A percentile compares a stretch with the other conserved stretches of the same genome.
Evolutionary conservation across 2,888 invertebrate genomes (phyloP).

Genomic region (Axea sp.): DNA sequence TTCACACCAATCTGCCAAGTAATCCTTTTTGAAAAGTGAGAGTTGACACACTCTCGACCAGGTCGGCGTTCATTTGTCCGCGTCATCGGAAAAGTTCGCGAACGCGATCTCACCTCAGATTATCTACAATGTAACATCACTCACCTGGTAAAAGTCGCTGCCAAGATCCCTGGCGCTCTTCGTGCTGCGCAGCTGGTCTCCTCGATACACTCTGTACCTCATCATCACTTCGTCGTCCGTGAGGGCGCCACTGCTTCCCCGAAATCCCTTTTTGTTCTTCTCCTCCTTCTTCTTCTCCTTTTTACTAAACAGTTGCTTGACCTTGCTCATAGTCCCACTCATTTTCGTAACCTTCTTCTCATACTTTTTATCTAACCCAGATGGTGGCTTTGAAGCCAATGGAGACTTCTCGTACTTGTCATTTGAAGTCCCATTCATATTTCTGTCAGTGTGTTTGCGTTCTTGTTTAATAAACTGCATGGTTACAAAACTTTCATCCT

Average conservation of each 20-base stretch:
- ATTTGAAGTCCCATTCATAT: slow-evolving; percentile 74
- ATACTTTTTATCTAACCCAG: slow-evolving; percentile 75
- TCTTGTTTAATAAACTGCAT: slow-evolving; percentile 87
- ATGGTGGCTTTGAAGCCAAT: slow-evolving; percentile 74
- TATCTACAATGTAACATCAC: slow-evolving; percentile 42
- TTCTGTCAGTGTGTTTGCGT: slow-evolving; percentile 86
- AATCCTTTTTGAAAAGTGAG: slow-evolving; percentile 48
- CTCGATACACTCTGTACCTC: slow-evolving; percentile 76
- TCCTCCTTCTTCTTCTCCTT: slow-evolving; percentile 85
- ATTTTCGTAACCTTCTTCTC: slow-evolving; percentile 76
- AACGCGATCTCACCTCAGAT: slow-evolving; percentile 13
- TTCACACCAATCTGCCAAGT: slow-evolving; percentile 19
- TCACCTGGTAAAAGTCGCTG: slow-evolving; percentile 76
- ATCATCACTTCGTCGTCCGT: slow-evolving; percentile 77
- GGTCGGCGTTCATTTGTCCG: slow-evolving; percentile 27
- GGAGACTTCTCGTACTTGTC: slow-evolving; percentile 68
- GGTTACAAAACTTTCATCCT: slow-evolving; percentile 86
- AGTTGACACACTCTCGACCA: slow-evolving; percentile 32
- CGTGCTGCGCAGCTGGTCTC: slow-evolving; percentile 75
- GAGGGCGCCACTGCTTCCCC: slow-evolving; percentile 72
- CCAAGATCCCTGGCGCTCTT: slow-evolving; percentile 76
- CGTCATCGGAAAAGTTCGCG: slow-evolving; percentile 38
- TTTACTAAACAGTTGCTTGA: slow-evolving; percentile 88
- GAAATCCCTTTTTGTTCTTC: slow-evolving; percentile 76
- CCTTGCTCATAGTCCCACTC: slow-evolving; percentile 80